Base-by-base conservation (phyloP, 2,888 invertebrate genomes). In the Volucella zonaria region DNA sequence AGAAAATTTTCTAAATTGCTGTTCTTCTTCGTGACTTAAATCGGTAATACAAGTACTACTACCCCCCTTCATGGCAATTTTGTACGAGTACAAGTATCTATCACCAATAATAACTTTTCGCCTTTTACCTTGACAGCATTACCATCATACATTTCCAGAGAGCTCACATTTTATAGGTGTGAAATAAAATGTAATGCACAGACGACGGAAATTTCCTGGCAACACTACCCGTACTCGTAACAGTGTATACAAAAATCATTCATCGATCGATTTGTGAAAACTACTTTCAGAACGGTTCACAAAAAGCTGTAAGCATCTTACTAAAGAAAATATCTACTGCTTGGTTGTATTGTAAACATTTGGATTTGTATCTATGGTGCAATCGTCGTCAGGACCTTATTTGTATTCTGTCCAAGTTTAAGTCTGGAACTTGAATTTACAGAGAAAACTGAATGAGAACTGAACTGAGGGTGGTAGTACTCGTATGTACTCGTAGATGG, bases 361-460 rank as follows among this genome's bases (percentile, higher is more conserved):
- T 18, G 18, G 1, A 23, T 23, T 23, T 23, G 4, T 23, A 23
- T 23, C 1, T 23, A 23, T 18, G 1, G 18, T 18, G 1, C 3
- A 23, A 42, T n/a, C 40, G 9, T 15, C 31, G 52, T 3, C 51
- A 42, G 51, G 49, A 75, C 51, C 75, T 75, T 51, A 75, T 75
- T 75, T 75, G 56, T 67, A 75, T 75, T 75, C 75, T 58, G 67
- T 75, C 15, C 49, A 51, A 58, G 23, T 66, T 38, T 42, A 14
- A 1, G 49, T 18, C 38, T 15, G 40, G 51, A 75, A 75, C 51
- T 67, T 66, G 66, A 75, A 58, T 75, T 58, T 10, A 61, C 31
- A 61, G 12, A 51, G 38, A 38, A 45, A 31, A 12, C n/a, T 43
- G 12, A 8, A 54, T 43, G 45, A 12, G 42, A n/a, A 11, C 15